phyloP scores from a whole-genome alignment of 2,113 vertebrate genomes.

The Petroica traversi region DNA sequence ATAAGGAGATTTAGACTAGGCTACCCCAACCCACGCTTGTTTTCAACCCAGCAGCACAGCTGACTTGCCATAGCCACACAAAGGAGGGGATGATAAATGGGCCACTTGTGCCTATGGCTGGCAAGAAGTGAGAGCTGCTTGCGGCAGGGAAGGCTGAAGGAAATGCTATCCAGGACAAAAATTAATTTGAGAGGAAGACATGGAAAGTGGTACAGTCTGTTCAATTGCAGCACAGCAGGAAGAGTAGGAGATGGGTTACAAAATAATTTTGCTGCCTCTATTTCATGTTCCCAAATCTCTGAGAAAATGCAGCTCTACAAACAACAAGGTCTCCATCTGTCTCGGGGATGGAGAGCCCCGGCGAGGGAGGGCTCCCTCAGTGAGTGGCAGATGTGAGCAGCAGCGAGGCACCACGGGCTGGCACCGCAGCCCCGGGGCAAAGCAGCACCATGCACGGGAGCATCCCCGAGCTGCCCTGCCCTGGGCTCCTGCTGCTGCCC shows the following conservation, averaged over 20 bases:
- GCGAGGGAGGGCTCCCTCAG: not conserved
- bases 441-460: not conserved
- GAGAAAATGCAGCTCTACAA: not conserved
- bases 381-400: not conserved
- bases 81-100: not conserved
- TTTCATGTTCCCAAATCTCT: not conserved
- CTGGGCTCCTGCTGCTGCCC: not conserved
- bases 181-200: not conserved
- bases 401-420: not conserved
- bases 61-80: not conserved
- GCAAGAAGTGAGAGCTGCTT: not conserved
- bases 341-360: not conserved
- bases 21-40: accelerated
- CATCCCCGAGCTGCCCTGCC: not conserved
- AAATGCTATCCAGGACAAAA: not conserved
- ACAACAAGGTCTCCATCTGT: not conserved
- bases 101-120: not conserved
- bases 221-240: not conserved
- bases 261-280: not conserved
- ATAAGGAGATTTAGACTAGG: not conserved
- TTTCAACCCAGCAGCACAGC: not conserved
- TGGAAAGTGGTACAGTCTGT: not conserved
- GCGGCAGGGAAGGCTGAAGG: not conserved
- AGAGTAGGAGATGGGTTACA: not conserved
- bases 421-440: not conserved